A percentile compares a stretch with the other conserved stretches of the same genome.
Evolutionary conservation across 2,113 vertebrate genomes (phyloP).

Genomic region (Ciconia boyciana): DNA sequence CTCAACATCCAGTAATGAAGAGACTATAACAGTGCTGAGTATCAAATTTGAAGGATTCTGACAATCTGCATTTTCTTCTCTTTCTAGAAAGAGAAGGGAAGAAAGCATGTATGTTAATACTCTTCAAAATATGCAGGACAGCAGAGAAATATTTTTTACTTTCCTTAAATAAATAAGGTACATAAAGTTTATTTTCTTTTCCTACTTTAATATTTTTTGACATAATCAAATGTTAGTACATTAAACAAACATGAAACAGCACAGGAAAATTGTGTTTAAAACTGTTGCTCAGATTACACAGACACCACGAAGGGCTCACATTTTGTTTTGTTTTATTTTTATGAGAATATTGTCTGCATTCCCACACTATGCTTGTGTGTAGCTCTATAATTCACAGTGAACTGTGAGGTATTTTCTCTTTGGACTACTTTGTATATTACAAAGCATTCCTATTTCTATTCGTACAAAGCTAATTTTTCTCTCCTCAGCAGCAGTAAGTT

Average conservation of each 20-base stretch:
- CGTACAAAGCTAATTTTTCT: neutral
- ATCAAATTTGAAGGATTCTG: constrained; percentile 13
- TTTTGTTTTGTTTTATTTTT: constrained; percentile 1
- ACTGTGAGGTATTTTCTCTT: neutral
- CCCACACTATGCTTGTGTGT: neutral
- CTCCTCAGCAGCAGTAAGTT: neutral
- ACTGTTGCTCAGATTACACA: neutral
- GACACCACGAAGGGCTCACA: neutral
- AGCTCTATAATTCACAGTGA: neutral
- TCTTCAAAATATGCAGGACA: neutral
- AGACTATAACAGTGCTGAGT: neutral
- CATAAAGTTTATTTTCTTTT: constrained; percentile 23
- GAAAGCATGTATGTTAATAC: neutral
- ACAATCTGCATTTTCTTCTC: neutral
- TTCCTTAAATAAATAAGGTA: constrained; percentile 3
- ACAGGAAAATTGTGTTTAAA: constrained; percentile 14
- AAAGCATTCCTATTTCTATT: neutral
- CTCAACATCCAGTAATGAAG: constrained; percentile 12
- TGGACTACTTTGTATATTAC: neutral
- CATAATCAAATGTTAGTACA: neutral
- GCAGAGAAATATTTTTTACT: neutral
- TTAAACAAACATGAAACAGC: neutral
- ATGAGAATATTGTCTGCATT: neutral
- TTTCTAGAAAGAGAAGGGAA: constrained; percentile 11
- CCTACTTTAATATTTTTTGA: neutral